Evolutionary conservation across 2,113 vertebrate species (phyloP).

Genomic region (Pycnonotus jocosus): DNA sequence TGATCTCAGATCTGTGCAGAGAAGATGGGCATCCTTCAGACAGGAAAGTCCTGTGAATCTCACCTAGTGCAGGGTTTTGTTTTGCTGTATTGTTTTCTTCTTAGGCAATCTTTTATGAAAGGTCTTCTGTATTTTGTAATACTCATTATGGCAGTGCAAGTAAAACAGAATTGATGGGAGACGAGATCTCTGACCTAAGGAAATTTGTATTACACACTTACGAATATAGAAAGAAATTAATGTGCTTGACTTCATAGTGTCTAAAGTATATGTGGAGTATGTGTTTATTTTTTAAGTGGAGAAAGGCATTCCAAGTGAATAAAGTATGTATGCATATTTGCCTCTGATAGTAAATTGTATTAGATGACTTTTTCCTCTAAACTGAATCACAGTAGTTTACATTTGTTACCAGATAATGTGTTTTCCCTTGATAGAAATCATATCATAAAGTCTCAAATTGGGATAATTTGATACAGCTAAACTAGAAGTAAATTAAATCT

Average conservation of each 20-base stretch:
- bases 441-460: slow-evolving; percentile 54
- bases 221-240: background rate
- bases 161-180: background rate
- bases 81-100: background rate
- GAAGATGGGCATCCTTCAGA: background rate
- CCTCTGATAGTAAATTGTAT: background rate
- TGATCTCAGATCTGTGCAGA: background rate
- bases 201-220: background rate
- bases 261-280: background rate
- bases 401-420: slow-evolving; percentile 32
- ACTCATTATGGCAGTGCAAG: background rate
- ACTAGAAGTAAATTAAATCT: slow-evolving; percentile 72
- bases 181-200: background rate
- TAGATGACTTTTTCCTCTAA: background rate
- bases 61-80: background rate
- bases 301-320: background rate
- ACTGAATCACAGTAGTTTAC: background rate
- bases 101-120: background rate
- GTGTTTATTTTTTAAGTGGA: background rate
- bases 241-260: background rate
- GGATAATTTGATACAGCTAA: slow-evolving; percentile 66
- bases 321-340: background rate
- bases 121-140: background rate
- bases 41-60: background rate
- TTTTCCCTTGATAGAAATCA: slow-evolving; percentile 22